phyloP scores from a whole-genome alignment of 2,888 invertebrate species.

The Megastigmus dorsalis region DNA sequence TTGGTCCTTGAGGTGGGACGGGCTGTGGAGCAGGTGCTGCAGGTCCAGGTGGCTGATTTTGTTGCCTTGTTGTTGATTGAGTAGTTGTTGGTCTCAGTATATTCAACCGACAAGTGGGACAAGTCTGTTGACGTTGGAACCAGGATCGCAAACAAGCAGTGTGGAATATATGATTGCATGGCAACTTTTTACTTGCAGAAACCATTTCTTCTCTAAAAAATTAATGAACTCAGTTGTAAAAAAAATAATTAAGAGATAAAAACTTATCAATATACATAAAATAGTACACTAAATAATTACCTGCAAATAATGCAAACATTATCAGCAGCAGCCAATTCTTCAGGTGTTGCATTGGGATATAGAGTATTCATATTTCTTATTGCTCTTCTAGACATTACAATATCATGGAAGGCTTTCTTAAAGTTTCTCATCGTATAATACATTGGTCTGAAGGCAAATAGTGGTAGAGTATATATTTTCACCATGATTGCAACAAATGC shows the following conservation, averaged over 20 bases:
- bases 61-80: constrained; percentile 63
- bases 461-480: constrained; percentile 95
- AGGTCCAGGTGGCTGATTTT: constrained; percentile 68
- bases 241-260: too few relatives aligned
- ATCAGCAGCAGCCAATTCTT: constrained; percentile 93
- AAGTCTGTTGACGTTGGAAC: constrained; percentile 99
- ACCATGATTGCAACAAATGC: constrained; percentile 97
- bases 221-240: too few relatives aligned
- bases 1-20: constrained; percentile 38
- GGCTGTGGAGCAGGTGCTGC: constrained; percentile 55
- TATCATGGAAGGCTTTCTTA: constrained; percentile 98
- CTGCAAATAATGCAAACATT: constrained; percentile 99
- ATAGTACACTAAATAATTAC: constrained; percentile 57
- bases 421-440: constrained; percentile 99
- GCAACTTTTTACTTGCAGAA: constrained; percentile 92
- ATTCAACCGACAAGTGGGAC: constrained; percentile 97
- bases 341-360: constrained; percentile 96
- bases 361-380: constrained; percentile 98
- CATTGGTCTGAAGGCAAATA: constrained; percentile 99
- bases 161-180: constrained; percentile 99
- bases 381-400: constrained; percentile 95
- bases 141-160: constrained; percentile 97
- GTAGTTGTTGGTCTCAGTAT: constrained; percentile 77
- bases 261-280: too few relatives aligned
- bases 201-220: constrained; percentile 80